Evolutionary conservation across 2,797 vertebrate species (phyloP).

Genomic region (Peromyscus nudipes): DNA sequence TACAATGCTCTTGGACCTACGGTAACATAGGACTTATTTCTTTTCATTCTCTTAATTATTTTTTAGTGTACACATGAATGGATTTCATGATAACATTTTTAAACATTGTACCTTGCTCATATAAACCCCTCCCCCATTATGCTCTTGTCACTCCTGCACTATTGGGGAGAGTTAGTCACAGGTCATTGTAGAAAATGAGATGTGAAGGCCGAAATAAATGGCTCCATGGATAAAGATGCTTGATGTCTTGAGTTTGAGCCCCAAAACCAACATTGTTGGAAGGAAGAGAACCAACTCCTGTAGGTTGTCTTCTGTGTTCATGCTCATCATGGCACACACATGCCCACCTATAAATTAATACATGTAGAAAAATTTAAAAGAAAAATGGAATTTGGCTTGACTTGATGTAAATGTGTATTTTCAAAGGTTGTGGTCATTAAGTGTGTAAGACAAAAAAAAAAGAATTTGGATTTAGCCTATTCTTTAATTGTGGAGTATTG

Average conservation of each 20-base stretch:
- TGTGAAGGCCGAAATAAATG: background rate
- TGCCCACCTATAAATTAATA: background rate
- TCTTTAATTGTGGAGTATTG: constrained; percentile 1
- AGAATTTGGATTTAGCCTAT: background rate
- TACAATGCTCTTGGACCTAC: background rate
- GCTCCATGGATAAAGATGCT: background rate
- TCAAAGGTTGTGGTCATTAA: background rate
- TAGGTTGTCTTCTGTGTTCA: background rate
- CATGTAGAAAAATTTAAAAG: background rate
- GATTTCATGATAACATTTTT: background rate
- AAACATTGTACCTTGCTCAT: background rate
- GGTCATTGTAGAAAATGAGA: constrained; percentile 21
- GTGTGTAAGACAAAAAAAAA: background rate
- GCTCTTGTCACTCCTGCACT: background rate
- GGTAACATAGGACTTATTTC: background rate
- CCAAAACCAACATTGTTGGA: background rate
- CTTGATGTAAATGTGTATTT: background rate
- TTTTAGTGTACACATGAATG: background rate
- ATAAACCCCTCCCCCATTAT: too few species aligned
- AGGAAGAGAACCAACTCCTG: background rate
- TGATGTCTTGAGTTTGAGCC: background rate
- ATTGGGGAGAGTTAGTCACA: background rate
- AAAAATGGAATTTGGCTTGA: background rate
- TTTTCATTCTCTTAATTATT: background rate
- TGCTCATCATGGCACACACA: background rate